Conservation (phyloP, 2,113 vertebrate species). For the Lethenteron camtschaticum region DNA sequence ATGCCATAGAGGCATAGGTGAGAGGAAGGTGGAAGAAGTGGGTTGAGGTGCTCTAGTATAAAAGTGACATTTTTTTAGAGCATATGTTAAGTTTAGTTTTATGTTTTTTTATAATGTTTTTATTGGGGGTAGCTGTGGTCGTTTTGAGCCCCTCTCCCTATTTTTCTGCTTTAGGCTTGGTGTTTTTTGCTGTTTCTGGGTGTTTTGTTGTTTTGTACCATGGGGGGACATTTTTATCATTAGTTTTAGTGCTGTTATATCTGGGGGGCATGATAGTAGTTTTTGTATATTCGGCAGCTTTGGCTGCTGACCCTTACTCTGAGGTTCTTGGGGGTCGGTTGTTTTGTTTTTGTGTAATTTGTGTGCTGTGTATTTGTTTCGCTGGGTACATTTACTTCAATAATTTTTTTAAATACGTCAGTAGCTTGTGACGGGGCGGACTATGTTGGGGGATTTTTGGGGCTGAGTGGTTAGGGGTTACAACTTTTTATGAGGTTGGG, state of each 20-base stretch:
- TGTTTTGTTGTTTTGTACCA: conserved; percentile 8
- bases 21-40: too few relatives aligned
- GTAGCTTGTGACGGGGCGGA: too few relatives aligned
- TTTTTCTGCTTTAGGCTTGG: conserved; percentile 12
- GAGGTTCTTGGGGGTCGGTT: conserved; percentile 7
- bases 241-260: conserved; percentile 14
- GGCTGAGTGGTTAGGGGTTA: too few relatives aligned
- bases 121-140: conserved; percentile 6
- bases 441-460: too few relatives aligned
- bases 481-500: too few relatives aligned
- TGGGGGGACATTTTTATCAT: conserved; percentile 9
- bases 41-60: too few relatives aligned
- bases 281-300: conserved; percentile 11
- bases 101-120: conserved; percentile 9
- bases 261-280: conserved; percentile 14
- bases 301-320: conserved; percentile 10
- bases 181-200: neutral
- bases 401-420: too few relatives aligned
- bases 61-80: too few relatives aligned
- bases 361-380: too few relatives aligned
- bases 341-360: conserved; percentile 7
- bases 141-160: conserved; percentile 13
- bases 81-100: conserved; percentile 2
- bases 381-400: too few relatives aligned
- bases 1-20: too few relatives aligned